Percentiles rank a stretch among this genome's conserved stretches.
These are phyloP conservation scores for Pterocles orientalis DNA, from an alignment of 2,113 vertebrate species.

Conservation along the genomic window DNA sequence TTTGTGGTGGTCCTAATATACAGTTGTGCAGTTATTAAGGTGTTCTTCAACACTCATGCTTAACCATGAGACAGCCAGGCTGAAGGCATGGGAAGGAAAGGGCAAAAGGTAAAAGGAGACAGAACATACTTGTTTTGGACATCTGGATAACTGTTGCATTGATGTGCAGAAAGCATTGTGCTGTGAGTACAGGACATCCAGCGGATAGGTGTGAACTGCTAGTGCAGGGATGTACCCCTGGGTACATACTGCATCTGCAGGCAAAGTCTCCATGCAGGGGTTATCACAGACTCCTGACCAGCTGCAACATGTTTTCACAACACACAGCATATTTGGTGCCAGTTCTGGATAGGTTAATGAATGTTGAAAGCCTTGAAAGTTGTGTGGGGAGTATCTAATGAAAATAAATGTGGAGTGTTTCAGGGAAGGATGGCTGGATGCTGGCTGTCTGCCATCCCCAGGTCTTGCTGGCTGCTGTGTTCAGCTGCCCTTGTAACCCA, in stretches of 20 bases:
- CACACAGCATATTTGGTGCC: neutral
- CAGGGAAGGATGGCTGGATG: neutral
- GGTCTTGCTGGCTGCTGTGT: neutral
- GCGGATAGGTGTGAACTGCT: neutral
- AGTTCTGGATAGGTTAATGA: neutral
- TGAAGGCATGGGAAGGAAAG: neutral
- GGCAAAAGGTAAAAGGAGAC: neutral
- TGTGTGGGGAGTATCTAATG: neutral
- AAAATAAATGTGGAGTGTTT: neutral
- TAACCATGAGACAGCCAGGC: neutral
- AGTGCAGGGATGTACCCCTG: neutral
- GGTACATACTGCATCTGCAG: rapidly evolving
- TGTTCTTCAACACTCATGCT: neutral
- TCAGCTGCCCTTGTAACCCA: neutral
- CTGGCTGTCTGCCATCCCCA: neutral
- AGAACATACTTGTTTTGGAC: neutral
- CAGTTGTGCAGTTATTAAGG: neutral
- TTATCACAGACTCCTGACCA: neutral
- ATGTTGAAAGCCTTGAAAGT: neutral
- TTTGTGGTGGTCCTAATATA: neutral
- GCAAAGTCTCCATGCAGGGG: neutral
- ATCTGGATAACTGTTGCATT: neutral
- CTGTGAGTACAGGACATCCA: neutral
- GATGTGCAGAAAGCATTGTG: neutral
- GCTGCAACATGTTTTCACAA: neutral